These are phyloP conservation scores for Masticophis lateralis DNA, from an alignment of 2,797 vertebrate genomes.

Conservation along the genomic window DNA sequence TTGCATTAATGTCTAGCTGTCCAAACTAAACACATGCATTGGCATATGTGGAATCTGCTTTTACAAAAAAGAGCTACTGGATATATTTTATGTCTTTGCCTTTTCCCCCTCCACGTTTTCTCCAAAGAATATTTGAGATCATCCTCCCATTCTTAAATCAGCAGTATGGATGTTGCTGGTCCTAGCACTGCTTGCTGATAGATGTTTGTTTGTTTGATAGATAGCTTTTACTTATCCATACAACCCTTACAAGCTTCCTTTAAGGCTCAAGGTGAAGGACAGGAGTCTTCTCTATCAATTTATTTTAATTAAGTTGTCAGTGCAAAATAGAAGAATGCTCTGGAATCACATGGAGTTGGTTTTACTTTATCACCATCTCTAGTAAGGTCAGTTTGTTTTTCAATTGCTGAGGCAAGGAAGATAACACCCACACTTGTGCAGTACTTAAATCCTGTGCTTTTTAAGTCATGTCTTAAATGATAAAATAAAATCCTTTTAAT, in stretches of 20 bases:
- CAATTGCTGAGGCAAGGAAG: not conserved
- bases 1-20: not conserved
- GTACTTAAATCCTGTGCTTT: not conserved
- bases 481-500: not conserved
- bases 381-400: not conserved
- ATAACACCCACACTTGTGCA: not conserved
- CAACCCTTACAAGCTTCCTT: not conserved
- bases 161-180: not conserved
- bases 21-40: not conserved
- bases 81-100: not conserved
- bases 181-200: not conserved
- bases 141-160: not conserved
- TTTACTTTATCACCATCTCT: not conserved
- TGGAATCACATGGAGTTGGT: not conserved
- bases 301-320: not conserved
- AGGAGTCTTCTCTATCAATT: not conserved
- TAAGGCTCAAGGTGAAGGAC: not conserved
- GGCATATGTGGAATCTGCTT: not conserved
- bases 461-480: not conserved
- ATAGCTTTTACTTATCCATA: not conserved
- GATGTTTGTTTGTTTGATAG: not conserved
- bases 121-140: not conserved
- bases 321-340: not conserved
- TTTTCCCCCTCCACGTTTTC: not conserved
- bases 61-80: not conserved